Evolutionary conservation across 2,113 vertebrate species (phyloP).

Genomic region (Nematolebias whitei): DNA sequence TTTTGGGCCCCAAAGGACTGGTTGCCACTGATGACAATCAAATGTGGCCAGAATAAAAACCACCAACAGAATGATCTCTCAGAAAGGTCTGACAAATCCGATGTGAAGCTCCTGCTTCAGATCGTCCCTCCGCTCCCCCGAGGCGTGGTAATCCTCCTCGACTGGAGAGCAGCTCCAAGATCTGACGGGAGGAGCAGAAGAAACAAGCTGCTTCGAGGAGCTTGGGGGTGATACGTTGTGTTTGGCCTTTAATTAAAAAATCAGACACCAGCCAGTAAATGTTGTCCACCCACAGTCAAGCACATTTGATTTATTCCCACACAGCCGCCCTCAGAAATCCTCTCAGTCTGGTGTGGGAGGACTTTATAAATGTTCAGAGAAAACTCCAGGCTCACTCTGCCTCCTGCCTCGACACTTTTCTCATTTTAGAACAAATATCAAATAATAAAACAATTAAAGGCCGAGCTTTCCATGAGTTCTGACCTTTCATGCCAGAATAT

Average conservation of each 20-base stretch:
- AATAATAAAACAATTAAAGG: too few relatives aligned
- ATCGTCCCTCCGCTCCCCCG: conserved; percentile 27
- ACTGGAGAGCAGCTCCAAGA: conserved; percentile 58
- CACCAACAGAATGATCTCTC: conserved; percentile 9
- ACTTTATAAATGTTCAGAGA: neutral
- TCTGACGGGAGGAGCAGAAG: conserved; percentile 52
- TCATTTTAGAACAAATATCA: neutral
- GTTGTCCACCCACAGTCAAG: conserved; percentile 11
- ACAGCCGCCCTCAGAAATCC: conserved; percentile 8
- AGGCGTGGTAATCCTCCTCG: conserved; percentile 60
- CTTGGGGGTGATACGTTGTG: conserved; percentile 16
- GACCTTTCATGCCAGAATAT: too few relatives aligned
- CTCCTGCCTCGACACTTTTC: conserved; percentile 4
- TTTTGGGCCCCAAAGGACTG: too few relatives aligned
- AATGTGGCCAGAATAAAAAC: conserved; percentile 16
- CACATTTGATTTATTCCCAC: conserved; percentile 23
- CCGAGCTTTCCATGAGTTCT: too few relatives aligned
- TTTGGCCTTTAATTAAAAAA: conserved; percentile 40
- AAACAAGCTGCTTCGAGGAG: conserved; percentile 39
- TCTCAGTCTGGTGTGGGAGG: neutral
- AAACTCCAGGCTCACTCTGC: neutral
- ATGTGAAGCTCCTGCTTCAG: conserved; percentile 27
- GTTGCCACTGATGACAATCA: conserved; percentile 21
- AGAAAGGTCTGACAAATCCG: neutral
- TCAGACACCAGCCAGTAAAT: conserved; percentile 16